A percentile compares a stretch with the other conserved stretches of the same genome.
Conservation (phyloP, 1,140 invertebrate genomes). For the Maconellicoccus hirsutus region DNA sequence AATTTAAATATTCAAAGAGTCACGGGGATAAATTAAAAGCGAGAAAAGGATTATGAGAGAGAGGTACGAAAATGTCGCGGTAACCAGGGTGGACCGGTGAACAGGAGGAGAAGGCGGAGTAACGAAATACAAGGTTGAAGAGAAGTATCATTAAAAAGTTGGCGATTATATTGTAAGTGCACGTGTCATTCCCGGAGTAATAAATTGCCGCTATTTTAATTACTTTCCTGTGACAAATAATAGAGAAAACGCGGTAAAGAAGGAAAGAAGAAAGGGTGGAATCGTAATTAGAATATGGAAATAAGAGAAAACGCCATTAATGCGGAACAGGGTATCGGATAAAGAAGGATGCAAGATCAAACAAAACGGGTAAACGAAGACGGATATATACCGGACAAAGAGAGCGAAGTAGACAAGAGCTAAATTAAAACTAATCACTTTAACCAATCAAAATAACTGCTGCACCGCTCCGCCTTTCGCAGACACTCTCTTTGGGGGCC, state of each 20-base stretch:
- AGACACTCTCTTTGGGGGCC: not conserved
- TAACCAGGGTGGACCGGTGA: not conserved
- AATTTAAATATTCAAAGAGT: constrained; percentile 5
- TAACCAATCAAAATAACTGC: constrained; percentile 9
- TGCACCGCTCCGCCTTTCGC: not conserved
- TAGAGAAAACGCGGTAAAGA: not conserved
- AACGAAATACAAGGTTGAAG: not conserved
- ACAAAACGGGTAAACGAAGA: constrained; percentile 8
- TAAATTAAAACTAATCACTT: constrained; percentile 10
- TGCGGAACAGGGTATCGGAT: constrained; percentile 6
- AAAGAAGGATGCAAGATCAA: not conserved
- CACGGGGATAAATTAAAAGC: not conserved
- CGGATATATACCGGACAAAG: not conserved
- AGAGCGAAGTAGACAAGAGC: constrained; percentile 7
- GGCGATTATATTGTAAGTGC: constrained; percentile 7
- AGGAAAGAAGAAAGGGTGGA: not conserved
- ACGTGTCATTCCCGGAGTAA: constrained; percentile 7
- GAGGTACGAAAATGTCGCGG: not conserved
- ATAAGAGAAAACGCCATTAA: constrained; percentile 9
- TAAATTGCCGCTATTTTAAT: constrained; percentile 9
- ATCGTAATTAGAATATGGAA: constrained; percentile 9
- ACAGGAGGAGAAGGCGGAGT: too few relatives aligned
- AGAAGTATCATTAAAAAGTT: constrained; percentile 5
- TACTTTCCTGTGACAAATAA: constrained; percentile 9
- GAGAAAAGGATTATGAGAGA: not conserved